Base-by-base conservation (phyloP, 2,888 invertebrate species). In the Pelosia muscerda region DNA sequence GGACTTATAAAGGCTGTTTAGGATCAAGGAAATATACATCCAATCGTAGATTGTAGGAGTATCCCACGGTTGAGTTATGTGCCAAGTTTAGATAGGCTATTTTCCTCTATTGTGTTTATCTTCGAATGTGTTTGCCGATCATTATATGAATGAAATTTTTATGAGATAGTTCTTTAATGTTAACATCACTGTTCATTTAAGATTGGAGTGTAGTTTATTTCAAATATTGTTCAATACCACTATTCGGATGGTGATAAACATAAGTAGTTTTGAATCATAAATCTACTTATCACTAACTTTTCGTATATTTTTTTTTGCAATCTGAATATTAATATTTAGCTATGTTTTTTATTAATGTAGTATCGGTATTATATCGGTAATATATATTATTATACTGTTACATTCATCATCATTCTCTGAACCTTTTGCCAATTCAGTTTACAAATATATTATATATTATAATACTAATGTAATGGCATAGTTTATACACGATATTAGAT, bases 1-100 rank as follows among this genome's bases (percentile, higher is more conserved):
- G 82, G 88, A 82, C 85, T 87, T 88, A 86, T 84, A 90, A 90
- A 88, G 85, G 84, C 88, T 88, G 85, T 87, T 91, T 86, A 88
- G 88, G 85, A 87, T 86, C 86, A 89, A 86, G 85, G 84, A 84
- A 88, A 89, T 87, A 79, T 83, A 83, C 78, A 81, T 75, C 73
- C 78, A 78, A 84, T 86, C 78, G 81, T 83, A 84, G 85, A 86
- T 81, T 84, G 80, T 75, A 71, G 68, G 70, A 75, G 81, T 78
- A 83, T 75, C 77, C 71, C 74, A 68, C 74, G 78, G 66, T 83
- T 89, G 89, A 90, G 86, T 90, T 89, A 89, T 89, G 85, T 76
- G 83, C 81, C 81, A 89, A 89, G 86, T 90, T 90, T 87, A 83
- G 83, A 88, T 86, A 82, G 86, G 76, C 81, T 78, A 81, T 88